These are phyloP conservation scores for Montipora capitata DNA, from an alignment of 92 coral and sea anemone species.

Conservation along the genomic window DNA sequence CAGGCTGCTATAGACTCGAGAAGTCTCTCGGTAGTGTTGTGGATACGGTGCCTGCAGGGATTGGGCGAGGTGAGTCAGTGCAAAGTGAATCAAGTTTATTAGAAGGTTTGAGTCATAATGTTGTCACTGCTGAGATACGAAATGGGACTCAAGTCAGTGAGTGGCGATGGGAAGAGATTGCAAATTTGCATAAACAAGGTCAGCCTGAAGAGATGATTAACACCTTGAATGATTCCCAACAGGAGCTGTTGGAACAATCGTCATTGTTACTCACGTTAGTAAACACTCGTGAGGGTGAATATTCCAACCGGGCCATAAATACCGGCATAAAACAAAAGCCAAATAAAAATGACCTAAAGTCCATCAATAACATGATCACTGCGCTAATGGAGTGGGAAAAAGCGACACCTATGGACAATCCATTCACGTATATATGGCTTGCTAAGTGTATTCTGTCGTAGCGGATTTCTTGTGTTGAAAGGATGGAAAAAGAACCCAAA, in stretches of 20 bases:
- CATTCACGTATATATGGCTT: no score
- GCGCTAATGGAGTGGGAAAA: no score
- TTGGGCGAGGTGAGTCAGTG: background rate
- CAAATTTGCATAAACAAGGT: background rate
- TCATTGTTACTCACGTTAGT: no score
- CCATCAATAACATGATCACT: background rate
- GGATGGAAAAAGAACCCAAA: no score
- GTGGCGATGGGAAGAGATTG: background rate
- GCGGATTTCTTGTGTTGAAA: no score
- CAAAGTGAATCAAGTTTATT: background rate
- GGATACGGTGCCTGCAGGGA: background rate
- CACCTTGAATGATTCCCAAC: background rate
- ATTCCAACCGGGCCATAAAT: no score
- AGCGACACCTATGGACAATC: no score
- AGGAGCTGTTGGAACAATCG: no score
- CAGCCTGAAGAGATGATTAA: constrained; percentile 36
- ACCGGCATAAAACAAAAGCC: no score
- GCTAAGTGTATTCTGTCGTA: no score
- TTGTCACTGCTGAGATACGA: constrained; percentile 18
- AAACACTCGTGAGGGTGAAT: no score
- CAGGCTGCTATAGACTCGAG: background rate
- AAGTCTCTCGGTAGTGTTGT: constrained; percentile 9
- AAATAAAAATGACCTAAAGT: no score
- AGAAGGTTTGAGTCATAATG: background rate
- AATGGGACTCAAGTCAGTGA: constrained; percentile 10